Conservation (phyloP, 2,113 vertebrate species). For the Fukomys damarensis region DNA sequence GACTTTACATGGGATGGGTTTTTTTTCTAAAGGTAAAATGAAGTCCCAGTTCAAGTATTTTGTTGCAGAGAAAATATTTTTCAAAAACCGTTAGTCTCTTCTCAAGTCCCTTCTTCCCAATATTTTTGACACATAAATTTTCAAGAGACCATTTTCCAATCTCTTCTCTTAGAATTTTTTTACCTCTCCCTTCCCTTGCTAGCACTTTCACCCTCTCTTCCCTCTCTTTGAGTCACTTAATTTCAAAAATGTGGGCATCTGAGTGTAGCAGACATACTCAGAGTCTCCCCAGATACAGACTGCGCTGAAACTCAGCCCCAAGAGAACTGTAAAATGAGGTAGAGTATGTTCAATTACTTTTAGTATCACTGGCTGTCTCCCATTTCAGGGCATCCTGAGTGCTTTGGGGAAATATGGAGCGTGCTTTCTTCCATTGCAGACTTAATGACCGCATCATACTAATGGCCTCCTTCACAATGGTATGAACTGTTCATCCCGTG, state of each 20-base stretch:
- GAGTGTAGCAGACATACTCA: neutral
- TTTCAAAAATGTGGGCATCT: neutral
- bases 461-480: neutral
- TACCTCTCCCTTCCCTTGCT: too few species aligned
- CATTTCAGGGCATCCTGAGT: neutral
- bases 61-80: neutral
- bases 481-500: neutral
- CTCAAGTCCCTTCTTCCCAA: neutral
- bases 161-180: neutral
- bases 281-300: neutral
- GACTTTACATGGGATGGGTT: neutral
- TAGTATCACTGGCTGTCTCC: neutral
- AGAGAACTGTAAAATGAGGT: neutral
- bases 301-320: neutral
- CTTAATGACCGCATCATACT: slow-evolving; percentile 46
- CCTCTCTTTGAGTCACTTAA: neutral
- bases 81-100: neutral
- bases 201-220: neutral
- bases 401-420: neutral
- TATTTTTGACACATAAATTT: neutral
- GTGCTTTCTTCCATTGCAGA: neutral
- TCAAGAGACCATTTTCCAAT: neutral
- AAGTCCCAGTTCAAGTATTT: neutral
- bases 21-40: neutral
- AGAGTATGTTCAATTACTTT: neutral